Base-by-base conservation (phyloP, 1,140 invertebrate species). In the Drosophila willistoni region DNA sequence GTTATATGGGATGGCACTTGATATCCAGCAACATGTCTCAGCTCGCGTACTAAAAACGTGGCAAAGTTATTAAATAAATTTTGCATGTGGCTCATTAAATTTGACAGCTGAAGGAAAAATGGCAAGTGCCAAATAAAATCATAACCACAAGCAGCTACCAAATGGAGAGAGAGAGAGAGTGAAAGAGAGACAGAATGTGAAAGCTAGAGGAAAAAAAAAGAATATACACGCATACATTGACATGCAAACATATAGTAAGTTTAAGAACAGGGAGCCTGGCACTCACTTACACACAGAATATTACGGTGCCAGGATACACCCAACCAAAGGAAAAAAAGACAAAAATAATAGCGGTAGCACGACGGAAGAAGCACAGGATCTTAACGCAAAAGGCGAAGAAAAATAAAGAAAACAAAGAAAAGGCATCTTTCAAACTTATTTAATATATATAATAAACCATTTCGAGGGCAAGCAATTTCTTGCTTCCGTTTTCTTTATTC, bases 21-120 rank as follows among this genome's bases (percentile, higher is more conserved):
- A 85, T 77, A 65, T 64, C 60, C 44, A 2, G 1, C 17, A 51
- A 12, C 17, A 14, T 76, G 63, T 22, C 60, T 33, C 59, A 70
- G 73, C 83, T 36, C 34, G 10, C 71, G 83, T 79, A 42, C 59
- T 33, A 42, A 47, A 81, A 79, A 76, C 64, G 62, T 44, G 66
- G 71, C 71, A 66, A 87, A 67, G 77, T 83, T 79, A 83, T 87
- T 83, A 89, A 89, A 87, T 89, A 89, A 89, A 87, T 89, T 73
- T 87, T 87, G 67, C 65, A 87, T 89, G 84, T 47, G 73, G 64
- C 80, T 89, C 84, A 87, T 87, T 87, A 79, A 87, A 83, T 69
- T 62, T 64, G 72, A 64, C 79, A 77, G 75, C 36, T 36, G 36
- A 34, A 42, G 68, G 61, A 68, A 42, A 54, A 60, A 57, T 42